Evolutionary conservation across 2,113 vertebrate species (phyloP).

Genomic region (Phylloscopus trochilus): DNA sequence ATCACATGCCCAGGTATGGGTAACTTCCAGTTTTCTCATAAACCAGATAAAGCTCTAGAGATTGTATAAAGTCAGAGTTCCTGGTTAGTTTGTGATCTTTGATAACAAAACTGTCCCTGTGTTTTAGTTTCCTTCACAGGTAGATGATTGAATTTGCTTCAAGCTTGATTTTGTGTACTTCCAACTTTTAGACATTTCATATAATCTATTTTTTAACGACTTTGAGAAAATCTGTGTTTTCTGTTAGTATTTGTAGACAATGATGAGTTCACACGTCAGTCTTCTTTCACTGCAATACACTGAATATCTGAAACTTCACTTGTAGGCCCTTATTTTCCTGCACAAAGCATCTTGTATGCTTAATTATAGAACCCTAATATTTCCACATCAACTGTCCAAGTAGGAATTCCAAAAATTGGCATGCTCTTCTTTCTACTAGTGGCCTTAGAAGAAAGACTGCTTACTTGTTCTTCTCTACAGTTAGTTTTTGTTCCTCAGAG

Average conservation of each 20-base stretch:
- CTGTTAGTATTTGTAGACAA: neutral
- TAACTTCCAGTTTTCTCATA: neutral
- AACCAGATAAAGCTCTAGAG: neutral
- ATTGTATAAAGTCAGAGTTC: neutral
- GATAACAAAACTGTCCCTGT: neutral
- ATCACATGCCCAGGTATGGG: too few relatives aligned
- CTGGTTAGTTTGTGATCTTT: neutral
- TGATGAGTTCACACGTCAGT: neutral
- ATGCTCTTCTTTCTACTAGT: neutral
- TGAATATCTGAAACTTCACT: neutral
- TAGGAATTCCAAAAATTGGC: neutral
- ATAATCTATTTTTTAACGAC: neutral
- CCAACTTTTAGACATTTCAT: neutral
- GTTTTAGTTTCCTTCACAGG: neutral
- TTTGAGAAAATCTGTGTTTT: neutral
- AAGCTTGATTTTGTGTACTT: neutral
- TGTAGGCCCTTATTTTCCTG: neutral
- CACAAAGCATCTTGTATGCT: neutral
- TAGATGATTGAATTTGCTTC: neutral
- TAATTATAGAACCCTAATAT: neutral
- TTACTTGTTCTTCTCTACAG: neutral
- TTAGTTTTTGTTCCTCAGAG: neutral
- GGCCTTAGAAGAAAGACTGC: neutral
- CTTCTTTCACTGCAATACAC: neutral
- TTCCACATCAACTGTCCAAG: neutral